Evolutionary conservation across 2,797 vertebrate species (phyloP), one percentile per base, ranked within the genome.

Genomic region (Craterocephalus amniculus): DNA sequence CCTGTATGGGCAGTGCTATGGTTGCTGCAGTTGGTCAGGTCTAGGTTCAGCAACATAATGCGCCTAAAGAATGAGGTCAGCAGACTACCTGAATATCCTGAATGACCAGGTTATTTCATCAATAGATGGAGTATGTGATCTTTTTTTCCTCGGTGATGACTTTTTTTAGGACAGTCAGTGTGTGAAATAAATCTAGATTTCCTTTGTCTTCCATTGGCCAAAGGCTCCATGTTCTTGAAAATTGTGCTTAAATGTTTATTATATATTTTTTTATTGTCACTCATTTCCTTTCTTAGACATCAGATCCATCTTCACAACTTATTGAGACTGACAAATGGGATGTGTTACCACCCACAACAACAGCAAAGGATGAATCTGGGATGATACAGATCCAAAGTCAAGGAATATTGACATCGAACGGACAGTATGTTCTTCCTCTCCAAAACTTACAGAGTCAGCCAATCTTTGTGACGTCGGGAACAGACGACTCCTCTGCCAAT

Each of bases 401-500:
- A 88, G 95, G 97, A 86, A 95, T 97, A 80, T 94, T 97, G 87
- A 96, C 97, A 75, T 97, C 98, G 72, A 99, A 96, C 87, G 97
- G 97, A 94, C 97, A 99, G 94, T 99, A 99, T 92, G 96, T 99
- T 89, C 95, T 99, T 95, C 98, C 98, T 86, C 94, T 99, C 85
- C 97, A 99, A 91, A 96, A 95, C 95, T 92, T 99, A 88, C 97
- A 99, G 90, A 98, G 96, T 95, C 97, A 99, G 83, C 95, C 97
- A 86, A 97, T 99, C 88, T 98, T 98, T 94, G 96, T 99, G 91
- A 96, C 97, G 58, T 95, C 96, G 79, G 97, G 97, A 94, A 95
- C 95, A 64, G 97, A 98, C 80, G 88, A 95, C 79, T 95, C 97
- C 75, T 96, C 97, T 85, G 94, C 96, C 95, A 94, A 93, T 78